Conservation (phyloP, 2,797 vertebrate species). For the Naso thynnoides region DNA sequence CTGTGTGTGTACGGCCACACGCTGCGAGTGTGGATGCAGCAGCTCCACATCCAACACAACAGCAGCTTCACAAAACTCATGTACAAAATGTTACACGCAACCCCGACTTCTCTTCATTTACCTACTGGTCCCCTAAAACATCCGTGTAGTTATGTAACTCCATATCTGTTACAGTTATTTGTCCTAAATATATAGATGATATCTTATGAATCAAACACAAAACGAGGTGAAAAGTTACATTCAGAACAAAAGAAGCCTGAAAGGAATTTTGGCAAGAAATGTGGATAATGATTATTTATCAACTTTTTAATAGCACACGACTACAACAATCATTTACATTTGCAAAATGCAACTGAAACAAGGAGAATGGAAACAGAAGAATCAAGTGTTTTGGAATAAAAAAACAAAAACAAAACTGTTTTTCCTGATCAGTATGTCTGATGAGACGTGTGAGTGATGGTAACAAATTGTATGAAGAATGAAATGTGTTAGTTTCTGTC, state of each 20-base stretch:
- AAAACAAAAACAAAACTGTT: not conserved
- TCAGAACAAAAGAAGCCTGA: conserved; percentile 15
- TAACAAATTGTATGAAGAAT: conserved; percentile 29
- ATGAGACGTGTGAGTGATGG: conserved; percentile 4
- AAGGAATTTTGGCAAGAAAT: conserved; percentile 23
- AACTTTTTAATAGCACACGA: conserved; percentile 58
- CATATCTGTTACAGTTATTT: no score
- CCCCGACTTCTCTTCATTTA: no score
- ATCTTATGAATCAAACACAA: conserved; percentile 11
- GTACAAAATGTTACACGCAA: not conserved
- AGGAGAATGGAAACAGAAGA: conserved; percentile 15
- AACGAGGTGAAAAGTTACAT: not conserved
- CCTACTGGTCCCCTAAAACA: no score
- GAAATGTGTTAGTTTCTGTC: conserved; percentile 25
- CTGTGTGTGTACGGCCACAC: not conserved
- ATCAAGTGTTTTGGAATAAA: not conserved
- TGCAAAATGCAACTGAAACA: conserved; percentile 11
- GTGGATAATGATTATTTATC: conserved; percentile 33
- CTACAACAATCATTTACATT: conserved; percentile 41
- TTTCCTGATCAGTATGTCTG: not conserved
- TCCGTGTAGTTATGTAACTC: no score
- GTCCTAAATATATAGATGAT: not conserved
- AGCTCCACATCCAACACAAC: conserved; percentile 6
- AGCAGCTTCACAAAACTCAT: conserved; percentile 7
- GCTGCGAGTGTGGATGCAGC: conserved; percentile 9